These are phyloP conservation scores for Spodoptera exigua DNA, from an alignment of 2,888 invertebrate species.

Conservation along the genomic window DNA sequence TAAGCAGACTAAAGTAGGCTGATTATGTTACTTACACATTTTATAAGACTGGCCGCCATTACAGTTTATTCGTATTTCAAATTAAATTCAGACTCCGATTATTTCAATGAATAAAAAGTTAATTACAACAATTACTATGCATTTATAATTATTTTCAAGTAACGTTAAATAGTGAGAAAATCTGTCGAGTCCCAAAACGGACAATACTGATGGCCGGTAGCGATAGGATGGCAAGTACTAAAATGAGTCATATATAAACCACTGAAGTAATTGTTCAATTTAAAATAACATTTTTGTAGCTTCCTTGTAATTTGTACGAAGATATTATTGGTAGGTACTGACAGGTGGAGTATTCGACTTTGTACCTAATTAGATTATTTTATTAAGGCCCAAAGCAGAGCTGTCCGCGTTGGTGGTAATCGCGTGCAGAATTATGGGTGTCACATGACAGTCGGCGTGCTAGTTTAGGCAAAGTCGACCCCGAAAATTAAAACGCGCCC, in stretches of 20 bases:
- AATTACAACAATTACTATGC: conserved; percentile 13
- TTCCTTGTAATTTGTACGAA: conserved; percentile 18
- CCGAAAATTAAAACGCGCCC: conserved; percentile 33
- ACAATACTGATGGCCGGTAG: conserved; percentile 21
- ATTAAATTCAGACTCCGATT: conserved; percentile 1
- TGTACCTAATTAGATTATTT: conserved; percentile 41
- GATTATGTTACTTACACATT: conserved; percentile 20
- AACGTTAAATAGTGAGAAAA: conserved; percentile 23
- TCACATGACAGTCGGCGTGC: conserved; percentile 42
- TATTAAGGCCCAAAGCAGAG: conserved; percentile 31
- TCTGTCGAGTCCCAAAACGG: conserved; percentile 16
- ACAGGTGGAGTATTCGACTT: conserved; percentile 18
- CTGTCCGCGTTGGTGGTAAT: conserved; percentile 22
- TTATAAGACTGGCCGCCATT: conserved; percentile 18
- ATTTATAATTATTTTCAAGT: conserved; percentile 7
- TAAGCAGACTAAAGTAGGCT: conserved; percentile 11
- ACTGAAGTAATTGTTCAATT: conserved; percentile 45
- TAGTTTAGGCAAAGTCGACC: conserved; percentile 31
- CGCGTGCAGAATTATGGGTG: conserved; percentile 48
- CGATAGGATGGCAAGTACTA: conserved; percentile 20
- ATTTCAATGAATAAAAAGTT: conserved; percentile 14
- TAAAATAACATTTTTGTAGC: conserved; percentile 26
- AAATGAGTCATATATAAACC: conserved; percentile 38
- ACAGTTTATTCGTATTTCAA: conserved; percentile 8
- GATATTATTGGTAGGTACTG: conserved; percentile 11